Percentiles rank a stretch among this genome's conserved stretches.
Conservation (phyloP, 2,113 vertebrate genomes). For the Lampris megalopsis region DNA sequence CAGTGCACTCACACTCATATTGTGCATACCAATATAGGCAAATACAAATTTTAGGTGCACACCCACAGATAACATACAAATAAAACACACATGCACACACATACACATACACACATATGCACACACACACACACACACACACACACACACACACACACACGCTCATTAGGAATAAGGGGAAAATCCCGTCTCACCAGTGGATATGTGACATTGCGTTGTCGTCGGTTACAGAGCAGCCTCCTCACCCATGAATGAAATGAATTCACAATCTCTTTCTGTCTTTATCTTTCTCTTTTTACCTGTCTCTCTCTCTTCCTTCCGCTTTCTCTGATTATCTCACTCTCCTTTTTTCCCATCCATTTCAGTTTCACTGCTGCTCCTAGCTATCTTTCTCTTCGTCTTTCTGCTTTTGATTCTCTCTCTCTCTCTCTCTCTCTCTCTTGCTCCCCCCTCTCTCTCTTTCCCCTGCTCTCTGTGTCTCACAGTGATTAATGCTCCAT, state of each 20-base stretch:
- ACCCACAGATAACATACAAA: slow-evolving; percentile 27
- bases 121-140: slow-evolving; percentile 37
- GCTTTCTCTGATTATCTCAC: not conserved
- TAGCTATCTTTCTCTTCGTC: not conserved
- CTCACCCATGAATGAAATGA: slow-evolving; percentile 5
- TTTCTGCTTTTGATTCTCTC: not conserved
- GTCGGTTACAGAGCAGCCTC: slow-evolving; percentile 65
- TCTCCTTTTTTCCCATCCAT: not conserved
- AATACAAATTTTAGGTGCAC: slow-evolving; percentile 6
- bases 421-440: not conserved
- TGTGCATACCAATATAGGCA: not conserved
- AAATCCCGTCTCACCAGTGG: slow-evolving; percentile 67
- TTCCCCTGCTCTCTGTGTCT: not conserved
- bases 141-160: slow-evolving; percentile 29
- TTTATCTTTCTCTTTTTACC: not conserved
- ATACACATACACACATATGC: slow-evolving; percentile 16
- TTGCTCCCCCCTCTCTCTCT: not conserved
- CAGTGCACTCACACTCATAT: too few relatives aligned
- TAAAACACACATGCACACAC: slow-evolving; percentile 5
- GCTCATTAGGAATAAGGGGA: slow-evolving; percentile 37
- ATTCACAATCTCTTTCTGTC: slow-evolving; percentile 19
- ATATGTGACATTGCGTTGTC: slow-evolving; percentile 60
- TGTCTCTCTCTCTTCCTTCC: not conserved
- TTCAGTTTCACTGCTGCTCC: not conserved
- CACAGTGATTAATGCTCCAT: slow-evolving; percentile 46